Evolutionary conservation across 2,113 vertebrate genomes (phyloP).

Genomic region (Ceyx margarethae): DNA sequence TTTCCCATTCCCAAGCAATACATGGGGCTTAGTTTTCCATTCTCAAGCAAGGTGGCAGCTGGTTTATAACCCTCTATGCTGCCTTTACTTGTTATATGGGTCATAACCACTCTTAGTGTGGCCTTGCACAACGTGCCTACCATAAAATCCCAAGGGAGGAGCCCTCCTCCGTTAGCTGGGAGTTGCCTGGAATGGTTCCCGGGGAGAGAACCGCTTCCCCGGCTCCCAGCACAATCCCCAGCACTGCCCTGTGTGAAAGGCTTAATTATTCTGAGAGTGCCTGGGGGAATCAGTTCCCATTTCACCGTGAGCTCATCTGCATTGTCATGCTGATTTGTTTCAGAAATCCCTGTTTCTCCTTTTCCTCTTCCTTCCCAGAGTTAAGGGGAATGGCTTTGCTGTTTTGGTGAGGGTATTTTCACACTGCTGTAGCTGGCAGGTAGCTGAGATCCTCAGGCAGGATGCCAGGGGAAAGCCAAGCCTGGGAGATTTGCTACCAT

Average conservation of each 20-base stretch:
- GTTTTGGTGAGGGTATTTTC: not conserved
- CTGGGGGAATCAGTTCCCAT: not conserved
- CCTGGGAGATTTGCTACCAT: not conserved
- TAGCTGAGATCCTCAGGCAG: not conserved
- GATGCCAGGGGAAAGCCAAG: not conserved
- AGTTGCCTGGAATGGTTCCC: not conserved
- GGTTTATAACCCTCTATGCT: not conserved
- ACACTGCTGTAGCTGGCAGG: not conserved
- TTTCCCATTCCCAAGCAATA: not conserved
- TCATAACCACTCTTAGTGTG: fast-evolving
- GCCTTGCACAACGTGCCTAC: not conserved
- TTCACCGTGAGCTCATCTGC: not conserved
- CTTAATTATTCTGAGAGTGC: fast-evolving
- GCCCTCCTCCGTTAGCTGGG: not conserved
- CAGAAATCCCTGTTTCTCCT: not conserved
- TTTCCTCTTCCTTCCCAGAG: slow-evolving; percentile 36
- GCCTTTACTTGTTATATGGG: not conserved
- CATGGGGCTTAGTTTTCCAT: fast-evolving
- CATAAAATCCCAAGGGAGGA: not conserved
- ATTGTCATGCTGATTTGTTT: fast-evolving
- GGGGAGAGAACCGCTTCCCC: not conserved
- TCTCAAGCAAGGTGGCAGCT: not conserved
- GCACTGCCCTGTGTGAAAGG: fast-evolving
- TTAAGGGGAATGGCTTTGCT: fast-evolving
- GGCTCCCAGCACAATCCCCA: not conserved